Conservation (phyloP, 2,797 vertebrate genomes). For the Linurgus olivaceus region DNA sequence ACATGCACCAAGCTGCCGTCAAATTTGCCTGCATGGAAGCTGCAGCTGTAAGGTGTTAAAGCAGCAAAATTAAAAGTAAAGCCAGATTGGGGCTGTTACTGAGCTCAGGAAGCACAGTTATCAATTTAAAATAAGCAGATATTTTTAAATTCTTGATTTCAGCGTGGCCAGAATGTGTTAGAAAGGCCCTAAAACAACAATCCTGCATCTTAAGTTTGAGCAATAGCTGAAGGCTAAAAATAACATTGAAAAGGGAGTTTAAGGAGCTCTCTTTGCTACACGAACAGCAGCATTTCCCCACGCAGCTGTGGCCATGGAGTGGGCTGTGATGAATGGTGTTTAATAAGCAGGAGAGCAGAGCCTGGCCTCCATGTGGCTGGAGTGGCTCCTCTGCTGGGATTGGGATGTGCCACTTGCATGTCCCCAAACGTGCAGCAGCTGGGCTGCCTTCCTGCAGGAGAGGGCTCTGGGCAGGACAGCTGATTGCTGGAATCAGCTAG, state of each 20-base stretch:
- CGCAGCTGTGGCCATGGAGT: not conserved
- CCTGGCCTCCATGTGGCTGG: not conserved
- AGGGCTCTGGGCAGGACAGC: not conserved
- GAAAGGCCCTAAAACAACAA: not conserved
- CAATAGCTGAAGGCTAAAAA: not conserved
- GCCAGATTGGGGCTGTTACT: not conserved
- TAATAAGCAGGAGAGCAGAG: not conserved
- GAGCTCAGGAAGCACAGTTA: not conserved
- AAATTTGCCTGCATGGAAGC: not conserved
- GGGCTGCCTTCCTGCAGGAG: not conserved
- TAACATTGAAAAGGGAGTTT: not conserved
- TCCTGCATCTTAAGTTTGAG: not conserved
- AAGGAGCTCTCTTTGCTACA: not conserved
- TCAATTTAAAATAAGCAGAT: not conserved
- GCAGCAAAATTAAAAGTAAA: not conserved
- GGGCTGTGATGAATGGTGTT: not conserved
- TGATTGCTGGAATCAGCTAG: accelerated
- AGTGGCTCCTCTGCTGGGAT: not conserved
- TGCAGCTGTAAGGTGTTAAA: not conserved
- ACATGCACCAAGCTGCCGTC: not conserved
- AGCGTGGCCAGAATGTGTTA: accelerated
- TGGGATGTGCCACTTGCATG: not conserved
- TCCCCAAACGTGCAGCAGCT: not conserved
- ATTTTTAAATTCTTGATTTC: not conserved
- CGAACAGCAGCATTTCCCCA: not conserved